Evolutionary conservation across 2,113 vertebrate species (phyloP), one percentile per base, ranked within the genome.

Genomic region (Castor canadensis): DNA sequence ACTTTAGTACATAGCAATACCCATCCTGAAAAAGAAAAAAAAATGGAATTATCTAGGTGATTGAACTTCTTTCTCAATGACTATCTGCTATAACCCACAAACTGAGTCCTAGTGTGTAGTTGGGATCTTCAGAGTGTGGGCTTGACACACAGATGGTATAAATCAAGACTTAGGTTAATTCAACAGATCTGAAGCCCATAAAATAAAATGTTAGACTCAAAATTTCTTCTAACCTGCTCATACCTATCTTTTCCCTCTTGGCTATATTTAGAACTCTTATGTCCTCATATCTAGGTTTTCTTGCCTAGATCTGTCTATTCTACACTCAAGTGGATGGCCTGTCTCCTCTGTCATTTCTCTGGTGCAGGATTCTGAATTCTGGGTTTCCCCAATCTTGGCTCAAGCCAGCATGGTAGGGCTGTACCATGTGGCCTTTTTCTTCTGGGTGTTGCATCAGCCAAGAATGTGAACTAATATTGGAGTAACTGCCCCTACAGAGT

Each of bases 401-500:
- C 49, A 54, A 30, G 15, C 1, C 49, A 45, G 28, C 13, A 24
- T 17, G 30, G 15, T 16, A 1, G 26, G 6, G 28, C 19, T 38
- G 49, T 71, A 22, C 22, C 9, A 35, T 43, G 64, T 30, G 66
- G 47, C 22, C 13, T 49, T 73, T 26, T 38, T 2, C 54, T 16
- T 38, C 22, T 32, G 10, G 32, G 5, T 6, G 12, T 1, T 60
- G 24, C 26, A 4, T 83, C 28, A 43, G 6, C 58, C 10, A 69
- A 40, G 52, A 76, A 32, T 9, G 12, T 47, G 40, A 88, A 24
- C 76, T 66, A 45, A 17, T 19, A 9, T 19, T 22, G 17, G 11
- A 12, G 0, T 0, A 28, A 47, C 6, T 54, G 11, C 30, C 30
- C 67, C 13, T 40, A 4, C 0, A 47, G 8, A 1, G 40, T 91